Evolutionary conservation across 1,140 invertebrate species (phyloP).

Genomic region (Meteorus sp.): DNA sequence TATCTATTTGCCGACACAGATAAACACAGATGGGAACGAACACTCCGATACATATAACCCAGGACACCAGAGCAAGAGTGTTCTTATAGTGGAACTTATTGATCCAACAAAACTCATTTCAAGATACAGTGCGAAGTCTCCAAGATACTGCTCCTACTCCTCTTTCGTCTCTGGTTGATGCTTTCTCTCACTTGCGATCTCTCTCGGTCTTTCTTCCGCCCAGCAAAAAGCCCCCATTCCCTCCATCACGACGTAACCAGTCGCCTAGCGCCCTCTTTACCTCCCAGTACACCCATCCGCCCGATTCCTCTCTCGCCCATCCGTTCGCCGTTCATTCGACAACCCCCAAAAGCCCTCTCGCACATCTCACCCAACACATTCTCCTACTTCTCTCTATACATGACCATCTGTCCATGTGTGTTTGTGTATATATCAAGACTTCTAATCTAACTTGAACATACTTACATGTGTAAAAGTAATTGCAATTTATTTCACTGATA

Average conservation of each 20-base stretch:
- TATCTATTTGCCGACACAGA: conserved; percentile 52
- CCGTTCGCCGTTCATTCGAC: conserved; percentile 36
- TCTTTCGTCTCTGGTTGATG: conserved; percentile 33
- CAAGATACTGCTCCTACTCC: conserved; percentile 59
- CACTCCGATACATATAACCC: conserved; percentile 43
- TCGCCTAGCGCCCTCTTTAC: conserved; percentile 26
- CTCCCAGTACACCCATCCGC: conserved; percentile 21
- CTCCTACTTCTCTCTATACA: conserved; percentile 18
- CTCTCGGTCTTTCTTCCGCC: conserved; percentile 30
- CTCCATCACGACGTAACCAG: conserved; percentile 9
- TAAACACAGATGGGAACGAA: conserved; percentile 47
- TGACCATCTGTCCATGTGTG: neutral
- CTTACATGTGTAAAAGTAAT: neutral
- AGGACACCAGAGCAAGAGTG: conserved; percentile 50
- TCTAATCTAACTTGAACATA: conserved; percentile 20
- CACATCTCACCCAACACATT: conserved; percentile 51
- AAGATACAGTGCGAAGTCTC: conserved; percentile 63
- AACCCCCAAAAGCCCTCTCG: conserved; percentile 25
- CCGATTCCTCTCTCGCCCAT: conserved; percentile 30
- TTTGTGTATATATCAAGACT: conserved; percentile 5
- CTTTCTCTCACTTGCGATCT: conserved; percentile 38
- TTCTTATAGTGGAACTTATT: conserved; percentile 63
- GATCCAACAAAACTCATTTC: conserved; percentile 63
- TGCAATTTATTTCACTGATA: too few species aligned
- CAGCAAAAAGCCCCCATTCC: conserved; percentile 7